Conservation (phyloP, 2,113 vertebrate species). For the Sorex fumeus region DNA sequence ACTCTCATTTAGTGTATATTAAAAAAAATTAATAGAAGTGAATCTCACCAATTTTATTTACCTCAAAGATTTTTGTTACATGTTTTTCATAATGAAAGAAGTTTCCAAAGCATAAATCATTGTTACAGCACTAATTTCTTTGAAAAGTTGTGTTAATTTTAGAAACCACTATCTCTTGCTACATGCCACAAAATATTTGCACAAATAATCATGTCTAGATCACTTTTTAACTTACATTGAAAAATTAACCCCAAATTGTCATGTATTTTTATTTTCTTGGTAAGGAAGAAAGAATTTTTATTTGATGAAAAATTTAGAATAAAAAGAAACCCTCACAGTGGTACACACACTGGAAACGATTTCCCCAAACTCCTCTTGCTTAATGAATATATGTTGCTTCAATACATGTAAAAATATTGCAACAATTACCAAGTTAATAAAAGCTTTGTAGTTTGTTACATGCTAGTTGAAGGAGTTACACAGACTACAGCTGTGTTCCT, state of each 20-base stretch:
- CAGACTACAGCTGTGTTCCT: neutral
- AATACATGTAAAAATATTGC: conserved; percentile 33
- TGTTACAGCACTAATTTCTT: too few species aligned
- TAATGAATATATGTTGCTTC: neutral
- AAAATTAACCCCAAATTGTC: too few species aligned
- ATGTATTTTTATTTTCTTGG: neutral
- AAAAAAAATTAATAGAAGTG: too few species aligned
- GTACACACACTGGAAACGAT: neutral
- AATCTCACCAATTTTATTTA: too few species aligned
- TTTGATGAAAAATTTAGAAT: neutral
- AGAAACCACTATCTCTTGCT: too few species aligned
- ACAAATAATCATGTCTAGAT: too few species aligned
- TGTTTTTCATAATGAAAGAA: too few species aligned
- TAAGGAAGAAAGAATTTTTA: conserved; percentile 27
- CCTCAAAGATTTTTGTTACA: too few species aligned
- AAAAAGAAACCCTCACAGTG: neutral
- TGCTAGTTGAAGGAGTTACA: conserved; percentile 22
- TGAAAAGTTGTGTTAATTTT: too few species aligned
- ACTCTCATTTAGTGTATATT: neutral
- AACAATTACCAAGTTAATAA: conserved; percentile 41
- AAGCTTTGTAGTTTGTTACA: neutral
- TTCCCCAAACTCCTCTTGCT: conserved; percentile 9
- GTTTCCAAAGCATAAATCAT: too few species aligned
- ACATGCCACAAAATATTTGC: too few species aligned
- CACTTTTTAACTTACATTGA: too few species aligned